A percentile compares a stretch with the other conserved stretches of the same genome.
Evolutionary conservation across 2,113 vertebrate species (phyloP).

Genomic region (Bufo gargarizans): DNA sequence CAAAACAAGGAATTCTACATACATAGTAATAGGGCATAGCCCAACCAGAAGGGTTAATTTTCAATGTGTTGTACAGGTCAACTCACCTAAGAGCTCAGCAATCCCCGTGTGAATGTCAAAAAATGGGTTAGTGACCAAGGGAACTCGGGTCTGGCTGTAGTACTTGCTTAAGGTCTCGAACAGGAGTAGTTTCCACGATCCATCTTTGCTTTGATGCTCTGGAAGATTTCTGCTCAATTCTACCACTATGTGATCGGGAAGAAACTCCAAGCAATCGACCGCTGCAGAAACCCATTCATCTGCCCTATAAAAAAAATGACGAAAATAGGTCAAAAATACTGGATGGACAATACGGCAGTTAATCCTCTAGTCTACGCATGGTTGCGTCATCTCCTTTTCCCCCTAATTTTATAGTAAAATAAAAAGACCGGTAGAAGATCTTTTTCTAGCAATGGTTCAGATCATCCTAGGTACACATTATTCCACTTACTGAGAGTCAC

Average conservation of each 20-base stretch:
- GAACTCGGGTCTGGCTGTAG: constrained; percentile 81
- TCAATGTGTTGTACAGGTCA: background rate
- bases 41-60: background rate
- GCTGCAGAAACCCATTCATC: constrained; percentile 93
- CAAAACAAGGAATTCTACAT: too few relatives aligned
- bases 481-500: constrained; percentile 89
- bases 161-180: constrained; percentile 84
- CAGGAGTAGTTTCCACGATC: constrained; percentile 82
- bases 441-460: too few relatives aligned
- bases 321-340: background rate
- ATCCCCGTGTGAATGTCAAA: constrained; percentile 92
- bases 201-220: constrained; percentile 74
- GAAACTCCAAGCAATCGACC: constrained; percentile 90
- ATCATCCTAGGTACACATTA: background rate
- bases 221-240: constrained; percentile 89
- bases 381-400: too few relatives aligned
- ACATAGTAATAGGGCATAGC: too few relatives aligned
- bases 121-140: constrained; percentile 84
- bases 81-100: constrained; percentile 90
- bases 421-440: background rate
- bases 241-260: constrained; percentile 90
- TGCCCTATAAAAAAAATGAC: constrained; percentile 71
- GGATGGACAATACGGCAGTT: too few relatives aligned
- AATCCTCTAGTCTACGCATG: too few relatives aligned
- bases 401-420: too few relatives aligned